phyloP scores from a whole-genome alignment of 2,888 invertebrate species.

The Lasioglossum calceatum region DNA sequence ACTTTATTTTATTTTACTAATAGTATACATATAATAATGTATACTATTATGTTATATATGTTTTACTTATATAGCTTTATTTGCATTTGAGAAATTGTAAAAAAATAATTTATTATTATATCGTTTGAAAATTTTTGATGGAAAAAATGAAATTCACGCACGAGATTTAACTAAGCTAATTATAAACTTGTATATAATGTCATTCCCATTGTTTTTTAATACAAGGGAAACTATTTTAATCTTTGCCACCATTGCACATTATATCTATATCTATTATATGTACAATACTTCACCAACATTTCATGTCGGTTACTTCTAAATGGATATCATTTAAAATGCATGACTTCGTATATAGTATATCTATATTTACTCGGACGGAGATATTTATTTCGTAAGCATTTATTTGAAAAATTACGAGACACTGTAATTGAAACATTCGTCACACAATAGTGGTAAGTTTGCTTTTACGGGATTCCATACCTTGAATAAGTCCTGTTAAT shows the following conservation, averaged over 20 bases:
- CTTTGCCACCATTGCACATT: slow-evolving; percentile 36
- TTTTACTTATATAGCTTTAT: neutral
- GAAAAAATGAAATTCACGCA: neutral
- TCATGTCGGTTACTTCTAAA: slow-evolving; percentile 5
- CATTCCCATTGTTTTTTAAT: neutral
- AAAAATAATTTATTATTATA: slow-evolving; percentile 24
- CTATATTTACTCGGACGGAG: slow-evolving; percentile 40
- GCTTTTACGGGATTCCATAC: slow-evolving; percentile 86
- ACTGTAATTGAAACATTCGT: slow-evolving; percentile 44
- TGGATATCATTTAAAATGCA: slow-evolving; percentile 23
- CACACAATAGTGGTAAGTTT: slow-evolving; percentile 81
- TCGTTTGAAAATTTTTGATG: slow-evolving; percentile 6
- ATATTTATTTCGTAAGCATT: slow-evolving; percentile 43
- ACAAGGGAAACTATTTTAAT: slow-evolving; percentile 11
- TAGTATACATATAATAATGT: neutral
- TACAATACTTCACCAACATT: slow-evolving; percentile 12
- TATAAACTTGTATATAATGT: neutral
- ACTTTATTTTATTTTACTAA: neutral
- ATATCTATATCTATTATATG: slow-evolving; percentile 21
- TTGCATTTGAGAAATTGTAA: slow-evolving; percentile 18
- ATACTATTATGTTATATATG: slow-evolving; percentile 16
- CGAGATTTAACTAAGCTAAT: slow-evolving; percentile 8
- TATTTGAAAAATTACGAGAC: slow-evolving; percentile 16
- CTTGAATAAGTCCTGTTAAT: slow-evolving; percentile 88
- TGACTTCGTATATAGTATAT: slow-evolving; percentile 3